Percentiles rank a stretch among this genome's conserved stretches.
These are phyloP conservation scores for Drosophila gunungcola DNA, from an alignment of 1,140 invertebrate species.

Conservation along the genomic window DNA sequence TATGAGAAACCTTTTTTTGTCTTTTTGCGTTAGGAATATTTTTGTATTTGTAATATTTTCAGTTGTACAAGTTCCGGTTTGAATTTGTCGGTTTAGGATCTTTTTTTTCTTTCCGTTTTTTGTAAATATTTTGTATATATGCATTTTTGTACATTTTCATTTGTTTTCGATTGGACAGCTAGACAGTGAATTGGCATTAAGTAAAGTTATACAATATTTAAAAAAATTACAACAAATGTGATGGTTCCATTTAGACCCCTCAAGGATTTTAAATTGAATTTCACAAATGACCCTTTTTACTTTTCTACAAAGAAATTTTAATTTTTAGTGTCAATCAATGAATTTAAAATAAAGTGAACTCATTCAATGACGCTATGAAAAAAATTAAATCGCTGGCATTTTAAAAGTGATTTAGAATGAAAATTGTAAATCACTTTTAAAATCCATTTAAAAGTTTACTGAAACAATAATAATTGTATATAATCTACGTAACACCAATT, in stretches of 20 bases:
- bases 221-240: constrained; percentile 18
- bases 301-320: background rate
- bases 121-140: constrained; percentile 75
- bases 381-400: background rate
- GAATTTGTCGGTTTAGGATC: constrained; percentile 43
- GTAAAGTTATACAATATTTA: constrained; percentile 44
- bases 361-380: constrained; percentile 1
- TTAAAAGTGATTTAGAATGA: constrained; percentile 6
- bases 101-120: constrained; percentile 36
- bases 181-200: constrained; percentile 35
- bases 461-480: constrained; percentile 8
- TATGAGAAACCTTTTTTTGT: constrained; percentile 80
- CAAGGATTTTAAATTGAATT: background rate
- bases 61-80: constrained; percentile 74
- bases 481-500: constrained; percentile 43
- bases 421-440: constrained; percentile 1
- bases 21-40: constrained; percentile 75
- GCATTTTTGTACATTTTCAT: constrained; percentile 71
- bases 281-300: background rate
- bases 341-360: constrained; percentile 5
- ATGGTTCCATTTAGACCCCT: constrained; percentile 17
- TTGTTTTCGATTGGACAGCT: constrained; percentile 43
- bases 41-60: constrained; percentile 69
- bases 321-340: constrained; percentile 2
- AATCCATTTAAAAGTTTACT: background rate